Percentiles rank a stretch among this genome's conserved stretches.
Conservation (phyloP, 2,888 invertebrate species). For the Pediacus dermestoides region DNA sequence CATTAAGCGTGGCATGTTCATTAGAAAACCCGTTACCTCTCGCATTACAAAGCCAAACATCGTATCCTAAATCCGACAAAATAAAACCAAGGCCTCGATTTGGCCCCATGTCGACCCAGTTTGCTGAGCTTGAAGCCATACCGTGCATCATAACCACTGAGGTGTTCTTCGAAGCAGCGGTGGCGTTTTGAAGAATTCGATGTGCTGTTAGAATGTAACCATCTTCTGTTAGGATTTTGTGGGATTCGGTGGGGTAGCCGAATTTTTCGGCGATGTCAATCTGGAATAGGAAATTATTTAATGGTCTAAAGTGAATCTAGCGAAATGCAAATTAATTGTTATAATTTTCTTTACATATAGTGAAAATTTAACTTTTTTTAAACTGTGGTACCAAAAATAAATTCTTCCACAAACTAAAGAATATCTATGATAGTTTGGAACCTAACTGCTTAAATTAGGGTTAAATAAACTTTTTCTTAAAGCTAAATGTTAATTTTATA, state of each 20-base stretch:
- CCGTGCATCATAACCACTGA: constrained; percentile 67
- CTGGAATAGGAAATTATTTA: constrained; percentile 32
- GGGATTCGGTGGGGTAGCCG: constrained; percentile 62
- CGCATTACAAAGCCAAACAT: constrained; percentile 79
- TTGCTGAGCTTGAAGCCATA: constrained; percentile 62
- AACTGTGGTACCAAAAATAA: too few relatives aligned
- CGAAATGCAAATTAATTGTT: background rate
- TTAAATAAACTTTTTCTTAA: too few relatives aligned
- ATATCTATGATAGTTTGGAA: too few relatives aligned
- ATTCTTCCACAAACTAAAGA: too few relatives aligned
- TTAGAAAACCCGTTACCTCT: constrained; percentile 70
- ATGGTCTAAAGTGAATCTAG: background rate
- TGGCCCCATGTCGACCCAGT: constrained; percentile 66
- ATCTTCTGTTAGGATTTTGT: constrained; percentile 64
- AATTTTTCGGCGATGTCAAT: constrained; percentile 56
- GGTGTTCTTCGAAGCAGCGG: constrained; percentile 46
- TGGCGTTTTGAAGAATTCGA: constrained; percentile 56
- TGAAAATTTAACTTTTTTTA: background rate
- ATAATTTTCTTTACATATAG: background rate
- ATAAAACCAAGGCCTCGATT: constrained; percentile 56
- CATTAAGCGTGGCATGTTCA: constrained; percentile 52
- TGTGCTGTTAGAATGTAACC: constrained; percentile 74
- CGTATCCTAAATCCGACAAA: constrained; percentile 65
- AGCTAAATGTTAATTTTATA: too few relatives aligned
- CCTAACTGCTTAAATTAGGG: too few relatives aligned